Base-by-base conservation (phyloP, 2,797 vertebrate species). In the Dipus sagitta region DNA sequence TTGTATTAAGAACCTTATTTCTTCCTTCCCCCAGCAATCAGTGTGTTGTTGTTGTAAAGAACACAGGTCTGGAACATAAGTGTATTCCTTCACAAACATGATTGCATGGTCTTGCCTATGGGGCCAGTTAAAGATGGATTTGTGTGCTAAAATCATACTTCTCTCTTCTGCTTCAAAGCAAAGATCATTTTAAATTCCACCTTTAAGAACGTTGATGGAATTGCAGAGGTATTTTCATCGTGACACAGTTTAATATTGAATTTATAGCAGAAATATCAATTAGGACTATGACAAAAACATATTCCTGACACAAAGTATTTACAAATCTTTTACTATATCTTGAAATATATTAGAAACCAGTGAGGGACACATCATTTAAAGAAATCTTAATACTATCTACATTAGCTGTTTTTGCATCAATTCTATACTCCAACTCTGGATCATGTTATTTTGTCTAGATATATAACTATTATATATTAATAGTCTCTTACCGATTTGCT, bases 61-160 rank as follows among this genome's bases (percentile, higher is more conserved):
- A 95, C 93, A 94, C 92, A 98, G 77, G 80, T 97, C 70, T 71
- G 95, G n/a, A 93, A 96, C 91, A 96, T 86, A 78, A 65, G 93
- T 93, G 10, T 26, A 13, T 30, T 77, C n/a, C 65, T 91, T 15
- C 3, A 72, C 4, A 79, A 47, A 28, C 1, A n/a, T 2, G 58
- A 21, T 30, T 47, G 0, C 12, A 34, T 26, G 74, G 5, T 94
- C 1, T 0, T 65, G 94, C 3, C 20, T 95, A 68, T 85, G 15
- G 0, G n/a, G 75, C 28, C 26, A 64, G 42, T 47, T 94, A 88
- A 67, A 68, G 0, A 1, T 14, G 11, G 11, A 3, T 58, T 2
- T 80, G 80, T 71, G 30, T n/a, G 20, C 7, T 83, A 68, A 72
- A 28, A 52, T 54, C 72, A 60, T 21, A 15, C 26, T 70, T 20